phyloP scores from a whole-genome alignment of 2,113 vertebrate species.

The Nicator chloris region DNA sequence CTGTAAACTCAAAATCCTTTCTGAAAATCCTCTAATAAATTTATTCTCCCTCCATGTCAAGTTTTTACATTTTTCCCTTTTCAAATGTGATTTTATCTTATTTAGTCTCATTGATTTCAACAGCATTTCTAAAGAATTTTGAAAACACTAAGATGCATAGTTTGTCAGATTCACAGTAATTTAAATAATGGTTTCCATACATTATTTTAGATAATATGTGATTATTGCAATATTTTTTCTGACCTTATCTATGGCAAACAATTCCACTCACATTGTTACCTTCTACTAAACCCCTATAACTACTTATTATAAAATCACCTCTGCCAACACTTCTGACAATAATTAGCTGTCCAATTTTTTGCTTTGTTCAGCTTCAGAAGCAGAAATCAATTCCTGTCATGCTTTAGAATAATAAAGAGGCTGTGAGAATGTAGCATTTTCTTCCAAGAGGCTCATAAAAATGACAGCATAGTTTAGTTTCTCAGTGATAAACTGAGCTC shows the following conservation, averaged over 20 bases:
- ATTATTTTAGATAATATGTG: neutral
- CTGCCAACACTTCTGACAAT: neutral
- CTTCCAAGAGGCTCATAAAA: neutral
- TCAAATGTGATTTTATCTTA: neutral
- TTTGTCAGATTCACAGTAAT: neutral
- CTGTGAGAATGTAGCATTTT: neutral
- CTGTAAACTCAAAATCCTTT: neutral
- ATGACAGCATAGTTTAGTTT: neutral
- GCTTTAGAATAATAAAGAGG: neutral
- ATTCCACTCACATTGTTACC: rapidly evolving
- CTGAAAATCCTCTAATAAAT: neutral
- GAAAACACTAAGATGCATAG: neutral
- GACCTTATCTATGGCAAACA: neutral
- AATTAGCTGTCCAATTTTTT: neutral
- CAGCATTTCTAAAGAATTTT: neutral
- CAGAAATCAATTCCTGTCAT: neutral
- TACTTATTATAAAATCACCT: neutral
- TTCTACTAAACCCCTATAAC: neutral
- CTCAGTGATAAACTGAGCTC: neutral
- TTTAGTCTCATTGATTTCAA: neutral
- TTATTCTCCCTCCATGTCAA: neutral
- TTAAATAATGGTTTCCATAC: neutral
- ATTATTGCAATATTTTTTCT: neutral
- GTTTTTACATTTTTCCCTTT: neutral
- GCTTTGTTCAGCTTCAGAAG: neutral